These are phyloP conservation scores for Platichthys stellatus DNA, from an alignment of 2,113 vertebrate species.

Conservation along the genomic window DNA sequence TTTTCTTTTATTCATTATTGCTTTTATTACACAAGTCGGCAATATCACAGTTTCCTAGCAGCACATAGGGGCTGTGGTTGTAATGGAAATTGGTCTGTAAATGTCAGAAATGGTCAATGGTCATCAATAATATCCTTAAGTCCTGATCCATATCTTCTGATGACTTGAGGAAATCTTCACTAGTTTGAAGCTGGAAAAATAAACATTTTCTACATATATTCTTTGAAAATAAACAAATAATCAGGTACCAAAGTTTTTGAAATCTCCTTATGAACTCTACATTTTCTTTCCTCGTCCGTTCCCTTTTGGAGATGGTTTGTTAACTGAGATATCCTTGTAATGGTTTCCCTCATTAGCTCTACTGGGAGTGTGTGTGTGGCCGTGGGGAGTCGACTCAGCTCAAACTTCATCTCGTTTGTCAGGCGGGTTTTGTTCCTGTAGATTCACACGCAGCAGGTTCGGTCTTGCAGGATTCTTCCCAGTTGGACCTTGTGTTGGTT, in stretches of 20 bases:
- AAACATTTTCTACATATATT: too few species aligned
- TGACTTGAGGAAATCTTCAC: too few species aligned
- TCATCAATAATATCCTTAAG: too few species aligned
- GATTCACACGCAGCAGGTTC: neutral
- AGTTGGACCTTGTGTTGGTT: neutral
- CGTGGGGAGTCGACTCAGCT: conserved; percentile 52
- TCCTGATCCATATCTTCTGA: too few species aligned
- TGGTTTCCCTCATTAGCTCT: conserved; percentile 45
- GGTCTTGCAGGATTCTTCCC: conserved; percentile 9
- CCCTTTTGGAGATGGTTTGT: too few species aligned
- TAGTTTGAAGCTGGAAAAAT: too few species aligned
- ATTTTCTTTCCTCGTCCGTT: too few species aligned
- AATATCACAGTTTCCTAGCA: neutral
- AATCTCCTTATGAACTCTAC: neutral
- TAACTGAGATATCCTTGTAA: conserved; percentile 18
- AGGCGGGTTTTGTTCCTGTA: conserved; percentile 6
- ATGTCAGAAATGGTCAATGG: too few species aligned
- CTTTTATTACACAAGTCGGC: neutral
- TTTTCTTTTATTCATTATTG: neutral
- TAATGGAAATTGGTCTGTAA: too few species aligned
- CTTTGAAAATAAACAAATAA: too few species aligned
- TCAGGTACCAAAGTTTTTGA: too few species aligned
- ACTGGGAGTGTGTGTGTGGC: conserved; percentile 7
- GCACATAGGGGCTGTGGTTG: neutral
- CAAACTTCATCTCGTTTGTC: conserved; percentile 16